These are phyloP conservation scores for Brachyhypopomus occidentalis DNA, from an alignment of 2,113 vertebrate species.

Conservation along the genomic window DNA sequence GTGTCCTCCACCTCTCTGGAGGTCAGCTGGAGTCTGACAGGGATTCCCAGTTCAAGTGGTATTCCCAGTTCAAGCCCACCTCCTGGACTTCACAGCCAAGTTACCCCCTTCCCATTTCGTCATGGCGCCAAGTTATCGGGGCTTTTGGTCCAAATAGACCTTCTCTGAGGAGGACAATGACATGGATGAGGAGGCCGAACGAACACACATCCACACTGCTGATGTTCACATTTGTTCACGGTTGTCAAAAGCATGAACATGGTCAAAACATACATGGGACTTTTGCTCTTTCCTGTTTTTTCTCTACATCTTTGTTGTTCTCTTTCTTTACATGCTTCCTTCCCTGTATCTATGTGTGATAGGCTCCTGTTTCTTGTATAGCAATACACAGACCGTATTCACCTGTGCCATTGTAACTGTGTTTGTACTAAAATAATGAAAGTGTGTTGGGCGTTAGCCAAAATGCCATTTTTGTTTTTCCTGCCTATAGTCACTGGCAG, in stretches of 20 bases:
- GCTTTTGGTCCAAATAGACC: not conserved
- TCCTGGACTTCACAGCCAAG: not conserved
- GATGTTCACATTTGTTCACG: not conserved
- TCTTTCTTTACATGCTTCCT: conserved; percentile 3
- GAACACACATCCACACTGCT: not conserved
- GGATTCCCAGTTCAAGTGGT: not conserved
- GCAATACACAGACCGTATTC: not conserved
- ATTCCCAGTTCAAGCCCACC: not conserved
- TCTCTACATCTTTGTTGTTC: conserved; percentile 33
- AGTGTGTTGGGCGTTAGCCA: conserved; percentile 23
- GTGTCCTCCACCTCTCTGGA: not conserved
- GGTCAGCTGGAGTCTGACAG: conserved; percentile 1
- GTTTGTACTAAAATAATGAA: conserved; percentile 23
- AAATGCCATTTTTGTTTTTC: conserved; percentile 11
- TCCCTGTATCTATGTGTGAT: not conserved
- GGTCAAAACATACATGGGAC: conserved; percentile 6
- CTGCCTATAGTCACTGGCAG: conserved; percentile 19
- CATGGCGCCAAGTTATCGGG: not conserved
- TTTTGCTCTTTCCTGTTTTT: conserved; percentile 25
- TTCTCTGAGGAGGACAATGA: not conserved
- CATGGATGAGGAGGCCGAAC: not conserved
- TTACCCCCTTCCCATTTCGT: not conserved
- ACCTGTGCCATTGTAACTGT: conserved; percentile 1
- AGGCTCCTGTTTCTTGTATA: not conserved
- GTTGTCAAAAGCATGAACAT: not conserved